A percentile compares a stretch with the other conserved stretches of the same genome.
These are phyloP conservation scores for Tinea semifulvella DNA, from an alignment of 2,888 invertebrate genomes.

Conservation along the genomic window DNA sequence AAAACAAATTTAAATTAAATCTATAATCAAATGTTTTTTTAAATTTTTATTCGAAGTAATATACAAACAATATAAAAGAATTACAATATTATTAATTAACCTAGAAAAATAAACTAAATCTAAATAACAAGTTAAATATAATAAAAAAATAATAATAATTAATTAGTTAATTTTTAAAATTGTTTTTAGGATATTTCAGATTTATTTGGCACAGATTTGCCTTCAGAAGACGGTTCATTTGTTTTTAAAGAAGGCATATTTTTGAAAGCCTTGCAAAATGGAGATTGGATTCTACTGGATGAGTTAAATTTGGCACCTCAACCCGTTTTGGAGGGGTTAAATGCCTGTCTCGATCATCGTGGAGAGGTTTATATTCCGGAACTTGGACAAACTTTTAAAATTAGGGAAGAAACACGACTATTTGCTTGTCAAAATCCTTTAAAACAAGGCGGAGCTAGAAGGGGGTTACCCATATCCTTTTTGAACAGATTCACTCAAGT, in stretches of 20 bases:
- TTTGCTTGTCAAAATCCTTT: slow-evolving; percentile 99
- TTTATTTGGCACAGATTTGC: slow-evolving; percentile 97
- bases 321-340: slow-evolving; percentile 97
- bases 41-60: too few species aligned
- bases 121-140: too few species aligned
- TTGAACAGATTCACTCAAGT: slow-evolving; percentile 97
- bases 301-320: slow-evolving; percentile 99
- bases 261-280: slow-evolving; percentile 88
- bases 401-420: slow-evolving; percentile 80
- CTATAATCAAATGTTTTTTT: too few species aligned
- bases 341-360: slow-evolving; percentile 97
- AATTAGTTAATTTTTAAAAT: too few species aligned
- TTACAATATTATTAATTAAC: too few species aligned
- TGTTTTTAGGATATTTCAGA: slow-evolving; percentile 87
- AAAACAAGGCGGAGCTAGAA: slow-evolving; percentile 93
- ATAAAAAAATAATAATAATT: too few species aligned
- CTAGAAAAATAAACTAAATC: too few species aligned
- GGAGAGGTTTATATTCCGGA: slow-evolving; percentile 97
- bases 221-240: slow-evolving; percentile 94
- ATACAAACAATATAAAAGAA: too few species aligned
- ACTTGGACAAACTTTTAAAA: slow-evolving; percentile 83
- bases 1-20: too few species aligned
- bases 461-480: slow-evolving; percentile 96
- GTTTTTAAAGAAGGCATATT: slow-evolving; percentile 97
- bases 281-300: slow-evolving; percentile 96